Base-by-base conservation (phyloP, 2,888 invertebrate genomes). In the Troides aeacus region DNA sequence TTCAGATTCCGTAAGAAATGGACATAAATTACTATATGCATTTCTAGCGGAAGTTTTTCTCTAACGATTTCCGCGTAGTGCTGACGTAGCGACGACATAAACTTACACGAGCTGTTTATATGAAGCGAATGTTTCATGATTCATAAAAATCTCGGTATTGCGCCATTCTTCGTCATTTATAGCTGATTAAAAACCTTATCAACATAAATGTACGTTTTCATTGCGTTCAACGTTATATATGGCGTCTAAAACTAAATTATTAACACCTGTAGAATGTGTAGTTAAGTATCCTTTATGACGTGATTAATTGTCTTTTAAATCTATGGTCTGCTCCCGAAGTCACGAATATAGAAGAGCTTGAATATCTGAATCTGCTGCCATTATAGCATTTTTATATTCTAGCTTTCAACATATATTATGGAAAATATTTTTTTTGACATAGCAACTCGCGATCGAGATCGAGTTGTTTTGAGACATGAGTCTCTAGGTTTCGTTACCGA, bases 41-140 rank as follows among this genome's bases (percentile, higher is more conserved):
- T 50, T 15, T 18, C 15, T 50, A 15, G 17, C 53, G 36, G 24
- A 62, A 62, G 60, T 61, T 58, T 42, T 42, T 24, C 18, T 62
- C 61, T 62, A 62, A 67, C 62, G 67, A 57, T 67, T 67, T 67
- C 66, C 24, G 42, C 24, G 67, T 30, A 67, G 42, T 56, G 24
- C 62, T 56, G 23, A 67, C 57, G 46, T 42, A 58, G 57, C 61
- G 36, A 10, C 39, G 62, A n/a, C 30, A 62, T 67, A 67, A 67
- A 67, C 61, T 57, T 62, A 57, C 67, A 46, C 36, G 62, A 50
- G 62, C 56, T 62, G 67, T 62, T 67, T 67, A 67, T 67, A 53
- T 67, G 24, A 42, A 53, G 61, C 15, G n/a, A 67, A 23, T 21
- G 24, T 67, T 67, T 62, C 42, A 67, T 62, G 67, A 62, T 57